Conservation (phyloP, 2,797 vertebrate species). For the Steatocranus sp. region DNA sequence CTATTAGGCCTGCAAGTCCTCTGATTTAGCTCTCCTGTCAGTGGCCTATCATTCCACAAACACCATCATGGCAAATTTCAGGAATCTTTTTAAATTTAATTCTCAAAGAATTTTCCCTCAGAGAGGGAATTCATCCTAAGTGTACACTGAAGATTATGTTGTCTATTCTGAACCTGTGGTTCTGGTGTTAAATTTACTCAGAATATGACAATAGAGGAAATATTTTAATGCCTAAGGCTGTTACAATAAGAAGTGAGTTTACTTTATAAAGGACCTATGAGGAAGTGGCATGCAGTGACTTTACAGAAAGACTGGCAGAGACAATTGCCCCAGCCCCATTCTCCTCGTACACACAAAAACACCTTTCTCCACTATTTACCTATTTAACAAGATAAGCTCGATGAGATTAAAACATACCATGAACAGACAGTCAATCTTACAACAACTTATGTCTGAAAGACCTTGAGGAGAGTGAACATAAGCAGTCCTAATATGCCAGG, state of each 20-base stretch:
- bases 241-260: background rate
- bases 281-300: background rate
- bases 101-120: background rate
- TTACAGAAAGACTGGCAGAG: background rate
- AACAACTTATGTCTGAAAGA: background rate
- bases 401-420: background rate
- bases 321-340: background rate
- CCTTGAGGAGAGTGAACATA: background rate
- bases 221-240: background rate
- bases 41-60: conserved; percentile 39
- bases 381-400: background rate
- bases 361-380: background rate
- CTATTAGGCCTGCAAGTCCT: conserved; percentile 8
- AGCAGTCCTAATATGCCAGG: background rate
- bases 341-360: background rate
- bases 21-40: conserved; percentile 15
- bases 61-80: background rate
- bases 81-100: background rate
- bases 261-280: background rate
- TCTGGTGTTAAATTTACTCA: background rate
- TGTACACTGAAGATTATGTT: background rate
- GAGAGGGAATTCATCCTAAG: background rate
- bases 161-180: background rate
- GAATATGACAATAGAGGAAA: background rate
- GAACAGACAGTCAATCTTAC: background rate